These are phyloP conservation scores for Siderastrea siderea DNA, from an alignment of 92 coral and sea anemone species.

Conservation along the genomic window DNA sequence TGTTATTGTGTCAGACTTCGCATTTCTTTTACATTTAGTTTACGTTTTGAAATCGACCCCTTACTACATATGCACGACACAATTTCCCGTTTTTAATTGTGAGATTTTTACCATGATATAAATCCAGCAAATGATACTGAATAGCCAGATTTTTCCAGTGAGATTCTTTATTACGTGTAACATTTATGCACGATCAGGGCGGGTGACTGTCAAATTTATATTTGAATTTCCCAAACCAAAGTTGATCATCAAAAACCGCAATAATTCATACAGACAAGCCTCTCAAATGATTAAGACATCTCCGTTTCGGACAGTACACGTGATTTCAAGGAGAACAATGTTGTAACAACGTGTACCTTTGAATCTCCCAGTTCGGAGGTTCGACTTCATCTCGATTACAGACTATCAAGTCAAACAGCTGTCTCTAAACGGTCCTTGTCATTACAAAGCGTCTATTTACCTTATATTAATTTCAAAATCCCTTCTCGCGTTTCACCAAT, in stretches of 20 bases:
- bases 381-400: neutral
- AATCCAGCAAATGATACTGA: neutral
- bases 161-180: neutral
- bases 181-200: too few species aligned
- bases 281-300: neutral
- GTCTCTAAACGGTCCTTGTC: constrained; percentile 53
- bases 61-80: neutral
- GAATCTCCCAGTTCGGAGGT: neutral
- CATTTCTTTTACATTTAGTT: neutral
- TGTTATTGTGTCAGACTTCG: neutral
- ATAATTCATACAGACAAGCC: too few species aligned
- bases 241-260: neutral
- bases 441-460: constrained; percentile 60
- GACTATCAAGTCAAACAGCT: constrained; percentile 55
- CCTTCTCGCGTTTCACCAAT: constrained; percentile 55
- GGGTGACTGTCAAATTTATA: neutral
- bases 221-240: neutral
- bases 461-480: constrained; percentile 34
- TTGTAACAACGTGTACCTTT: neutral
- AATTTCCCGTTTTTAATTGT: constrained; percentile 8
- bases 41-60: neutral
- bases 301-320: neutral
- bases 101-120: constrained; percentile 7
- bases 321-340: neutral
- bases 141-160: neutral